These are phyloP conservation scores for Limenitis camilla DNA, from an alignment of 2,888 invertebrate species.

Conservation along the genomic window DNA sequence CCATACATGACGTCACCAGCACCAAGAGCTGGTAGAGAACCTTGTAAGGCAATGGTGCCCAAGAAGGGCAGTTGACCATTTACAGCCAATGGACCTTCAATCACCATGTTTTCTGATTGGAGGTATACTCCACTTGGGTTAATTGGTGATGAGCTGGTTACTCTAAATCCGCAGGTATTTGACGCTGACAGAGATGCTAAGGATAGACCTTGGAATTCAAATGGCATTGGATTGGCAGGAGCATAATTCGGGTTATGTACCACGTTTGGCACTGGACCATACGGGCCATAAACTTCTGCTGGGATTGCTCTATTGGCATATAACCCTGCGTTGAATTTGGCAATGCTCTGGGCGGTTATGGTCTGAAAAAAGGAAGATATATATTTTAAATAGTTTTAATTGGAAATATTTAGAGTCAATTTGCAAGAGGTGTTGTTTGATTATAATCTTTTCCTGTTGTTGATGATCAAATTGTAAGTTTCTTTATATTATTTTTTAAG, in stretches of 20 bases:
- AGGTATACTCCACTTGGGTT: constrained; percentile 36
- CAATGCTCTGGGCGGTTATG: constrained; percentile 3
- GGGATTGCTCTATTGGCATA: constrained; percentile 1
- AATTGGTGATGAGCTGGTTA: constrained; percentile 35
- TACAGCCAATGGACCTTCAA: constrained; percentile 34
- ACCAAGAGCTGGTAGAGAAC: constrained; percentile 27
- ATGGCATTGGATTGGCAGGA: constrained; percentile 3
- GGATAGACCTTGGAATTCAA: constrained; percentile 3
- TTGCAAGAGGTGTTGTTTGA: too few species aligned
- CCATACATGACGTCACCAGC: constrained; percentile 27
- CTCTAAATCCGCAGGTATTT: constrained; percentile 22
- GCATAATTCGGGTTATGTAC: not conserved
- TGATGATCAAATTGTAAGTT: too few species aligned
- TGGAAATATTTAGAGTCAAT: too few species aligned
- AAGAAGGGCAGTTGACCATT: constrained; percentile 28
- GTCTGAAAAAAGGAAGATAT: constrained; percentile 1
- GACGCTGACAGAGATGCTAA: constrained; percentile 12
- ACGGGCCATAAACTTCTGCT: not conserved
- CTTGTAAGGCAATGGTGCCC: constrained; percentile 19
- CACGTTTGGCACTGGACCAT: not conserved
- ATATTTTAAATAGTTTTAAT: too few species aligned
- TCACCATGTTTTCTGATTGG: constrained; percentile 35
- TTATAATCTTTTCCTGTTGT: too few species aligned
- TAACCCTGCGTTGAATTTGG: not conserved
- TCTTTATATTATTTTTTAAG: too few species aligned